Conservation (phyloP, 2,797 vertebrate species). For the Triplophysa bombifrons region DNA sequence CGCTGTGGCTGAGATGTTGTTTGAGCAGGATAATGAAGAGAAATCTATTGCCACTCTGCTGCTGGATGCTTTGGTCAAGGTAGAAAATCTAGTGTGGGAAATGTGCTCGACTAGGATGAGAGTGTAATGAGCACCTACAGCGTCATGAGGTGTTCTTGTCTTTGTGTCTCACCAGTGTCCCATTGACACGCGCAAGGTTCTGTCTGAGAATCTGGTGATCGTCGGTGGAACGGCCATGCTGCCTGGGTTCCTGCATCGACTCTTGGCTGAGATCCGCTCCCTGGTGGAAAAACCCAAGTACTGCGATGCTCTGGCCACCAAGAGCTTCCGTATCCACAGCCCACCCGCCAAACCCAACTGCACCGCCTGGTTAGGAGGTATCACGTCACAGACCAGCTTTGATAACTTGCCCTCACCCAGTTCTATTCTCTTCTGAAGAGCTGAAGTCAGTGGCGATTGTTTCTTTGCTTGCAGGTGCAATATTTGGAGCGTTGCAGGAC, state of each 20-base stretch:
- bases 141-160: background rate
- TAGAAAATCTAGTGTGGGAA: conserved; percentile 59
- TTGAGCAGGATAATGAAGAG: conserved; percentile 98
- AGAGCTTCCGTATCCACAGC: conserved; percentile 90
- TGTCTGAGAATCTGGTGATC: conserved; percentile 94
- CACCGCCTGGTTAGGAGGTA: conserved; percentile 95
- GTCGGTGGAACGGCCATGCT: conserved; percentile 95
- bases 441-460: background rate
- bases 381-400: background rate
- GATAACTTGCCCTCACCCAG: background rate
- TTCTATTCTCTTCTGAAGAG: background rate
- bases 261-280: conserved; percentile 92
- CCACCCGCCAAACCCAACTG: conserved; percentile 96
- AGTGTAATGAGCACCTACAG: background rate
- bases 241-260: conserved; percentile 92
- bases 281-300: conserved; percentile 95
- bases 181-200: conserved; percentile 93
- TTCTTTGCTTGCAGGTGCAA: conserved; percentile 78
- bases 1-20: conserved; percentile 93
- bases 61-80: conserved; percentile 92
- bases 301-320: conserved; percentile 84
- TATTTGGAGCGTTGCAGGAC: conserved; percentile 96
- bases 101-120: background rate
- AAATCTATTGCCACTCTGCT: conserved; percentile 96
- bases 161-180: conserved; percentile 81